Percentiles rank a stretch among this genome's conserved stretches.
These are phyloP conservation scores for Cairina moschata DNA, from an alignment of 2,113 vertebrate species.

Conservation along the genomic window DNA sequence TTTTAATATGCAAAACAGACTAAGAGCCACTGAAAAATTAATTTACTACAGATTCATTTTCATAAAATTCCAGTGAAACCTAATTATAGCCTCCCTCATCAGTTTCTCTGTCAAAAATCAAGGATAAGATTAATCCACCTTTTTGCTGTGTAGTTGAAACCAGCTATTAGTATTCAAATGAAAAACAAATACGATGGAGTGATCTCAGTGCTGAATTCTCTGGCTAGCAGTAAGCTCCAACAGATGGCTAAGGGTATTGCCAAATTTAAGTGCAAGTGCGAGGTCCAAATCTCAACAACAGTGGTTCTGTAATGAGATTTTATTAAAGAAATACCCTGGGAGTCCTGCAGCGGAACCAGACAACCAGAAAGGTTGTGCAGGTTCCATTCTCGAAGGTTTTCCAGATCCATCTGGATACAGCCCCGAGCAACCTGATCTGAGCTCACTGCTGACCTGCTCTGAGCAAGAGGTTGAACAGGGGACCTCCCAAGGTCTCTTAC, in stretches of 20 bases:
- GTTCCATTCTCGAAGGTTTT: background rate
- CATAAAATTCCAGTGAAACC: slow-evolving; percentile 42
- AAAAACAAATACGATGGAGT: slow-evolving; percentile 34
- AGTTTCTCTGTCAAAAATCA: slow-evolving; percentile 52
- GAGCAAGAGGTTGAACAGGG: background rate
- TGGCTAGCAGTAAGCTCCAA: background rate
- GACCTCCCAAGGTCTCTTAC: background rate
- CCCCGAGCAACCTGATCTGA: background rate
- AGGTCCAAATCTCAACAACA: background rate
- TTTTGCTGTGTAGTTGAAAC: slow-evolving; percentile 34
- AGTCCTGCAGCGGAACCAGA: background rate
- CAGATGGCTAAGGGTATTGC: slow-evolving; percentile 16
- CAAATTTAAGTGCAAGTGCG: background rate
- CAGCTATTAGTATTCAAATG: slow-evolving; percentile 56
- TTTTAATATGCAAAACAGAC: slow-evolving; percentile 47
- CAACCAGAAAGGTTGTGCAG: background rate
- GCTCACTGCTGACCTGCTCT: background rate
- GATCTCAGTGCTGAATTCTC: slow-evolving; percentile 16
- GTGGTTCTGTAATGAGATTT: background rate
- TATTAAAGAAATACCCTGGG: background rate
- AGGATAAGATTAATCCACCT: slow-evolving; percentile 52
- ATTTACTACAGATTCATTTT: slow-evolving; percentile 52
- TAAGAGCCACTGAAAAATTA: slow-evolving; percentile 60
- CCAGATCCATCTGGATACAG: background rate
- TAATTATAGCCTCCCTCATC: slow-evolving; percentile 54